Conservation (phyloP, 2,797 vertebrate genomes). For the Staurois parvus region DNA sequence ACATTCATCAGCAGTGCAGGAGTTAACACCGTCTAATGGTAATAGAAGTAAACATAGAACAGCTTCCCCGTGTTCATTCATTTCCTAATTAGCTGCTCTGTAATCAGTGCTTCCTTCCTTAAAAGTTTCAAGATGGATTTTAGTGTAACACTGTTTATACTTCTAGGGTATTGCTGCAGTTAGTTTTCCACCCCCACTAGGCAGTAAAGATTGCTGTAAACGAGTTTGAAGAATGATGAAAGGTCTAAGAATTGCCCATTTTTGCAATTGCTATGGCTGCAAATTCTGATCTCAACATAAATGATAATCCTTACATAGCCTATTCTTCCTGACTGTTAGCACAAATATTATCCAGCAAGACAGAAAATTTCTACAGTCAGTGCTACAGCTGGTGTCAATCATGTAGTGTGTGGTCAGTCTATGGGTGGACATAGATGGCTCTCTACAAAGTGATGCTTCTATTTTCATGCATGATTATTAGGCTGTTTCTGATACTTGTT, state of each 20-base stretch:
- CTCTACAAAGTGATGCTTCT: too few species aligned
- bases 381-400: too few species aligned
- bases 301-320: not conserved
- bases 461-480: too few species aligned
- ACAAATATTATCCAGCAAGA: too few species aligned
- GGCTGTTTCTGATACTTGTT: too few species aligned
- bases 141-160: conserved; percentile 23
- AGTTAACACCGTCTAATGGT: conserved; percentile 37
- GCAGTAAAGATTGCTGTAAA: not conserved
- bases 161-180: not conserved
- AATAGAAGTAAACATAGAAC: conserved; percentile 35
- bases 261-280: not conserved
- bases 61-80: conserved; percentile 9
- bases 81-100: conserved; percentile 56
- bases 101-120: conserved; percentile 61
- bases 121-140: conserved; percentile 60
- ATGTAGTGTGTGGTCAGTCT: too few species aligned
- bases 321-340: not conserved
- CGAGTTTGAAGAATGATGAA: not conserved
- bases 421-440: too few species aligned
- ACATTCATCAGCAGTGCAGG: not conserved
- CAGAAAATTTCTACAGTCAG: too few species aligned
- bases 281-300: not conserved
- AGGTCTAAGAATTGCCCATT: not conserved
- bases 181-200: conserved; percentile 11